Evolutionary conservation across 2,797 vertebrate genomes (phyloP), one percentile per base, ranked within the genome.

Genomic region (Eurystomus glaucurus): DNA sequence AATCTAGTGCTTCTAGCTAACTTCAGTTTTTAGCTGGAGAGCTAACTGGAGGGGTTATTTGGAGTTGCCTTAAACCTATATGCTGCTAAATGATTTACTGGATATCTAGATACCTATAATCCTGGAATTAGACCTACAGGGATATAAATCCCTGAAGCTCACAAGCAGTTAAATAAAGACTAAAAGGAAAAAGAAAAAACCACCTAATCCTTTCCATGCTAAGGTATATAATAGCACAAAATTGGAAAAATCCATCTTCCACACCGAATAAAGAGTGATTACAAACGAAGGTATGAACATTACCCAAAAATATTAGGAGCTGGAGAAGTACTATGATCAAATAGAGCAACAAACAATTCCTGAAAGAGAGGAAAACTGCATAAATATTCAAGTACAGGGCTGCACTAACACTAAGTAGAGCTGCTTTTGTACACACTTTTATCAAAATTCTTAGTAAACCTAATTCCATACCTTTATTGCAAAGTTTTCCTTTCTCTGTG

Each of bases 71-170:
- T 93, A 97, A 96, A 96, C 88, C 81, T 90, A 90, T 96, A 81
- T 84, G 57, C 91, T 93, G 50, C 92, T 96, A 85, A 95, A 97
- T 95, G 94, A 96, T 97, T 96, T 97, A 94, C 95, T 95, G 93
- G 78, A 52, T 97, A 85, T 96, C 92, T 90, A 96, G 94, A 93
- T 90, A 88, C 95, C 89, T 94, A 97, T 97, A 97, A 97, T 96
- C 94, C 96, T 94, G 81, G 96, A 97, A 94, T 96, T 96, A 97
- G 84, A 92, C 91, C 96, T 91, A 92, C 89, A 93, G 94, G 86
- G 93, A 90, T 95, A 94, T 93, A 95, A 97, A 83, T 96, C 94
- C 94, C 91, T 93, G 92, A 94, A 96, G 84, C 69, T 80, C 91
- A 90, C 93, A 93, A 85, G 86, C 92, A 93, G 94, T 97, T 95